Conservation (phyloP, 2,888 invertebrate genomes). For the Colletes collaris region DNA sequence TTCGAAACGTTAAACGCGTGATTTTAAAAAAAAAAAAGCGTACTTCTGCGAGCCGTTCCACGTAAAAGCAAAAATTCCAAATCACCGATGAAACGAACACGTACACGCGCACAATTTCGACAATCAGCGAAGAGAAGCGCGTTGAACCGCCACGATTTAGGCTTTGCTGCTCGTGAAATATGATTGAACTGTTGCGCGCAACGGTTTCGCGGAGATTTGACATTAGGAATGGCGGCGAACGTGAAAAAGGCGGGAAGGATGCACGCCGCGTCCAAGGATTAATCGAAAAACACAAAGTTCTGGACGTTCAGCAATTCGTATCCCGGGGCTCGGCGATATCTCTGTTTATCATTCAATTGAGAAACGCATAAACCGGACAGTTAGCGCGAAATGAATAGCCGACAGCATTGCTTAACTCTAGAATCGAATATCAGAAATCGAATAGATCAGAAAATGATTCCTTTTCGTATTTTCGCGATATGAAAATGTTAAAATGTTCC, state of each 20-base stretch:
- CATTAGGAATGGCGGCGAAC: constrained; percentile 33
- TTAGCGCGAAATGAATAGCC: constrained; percentile 33
- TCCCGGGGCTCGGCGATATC: constrained; percentile 39
- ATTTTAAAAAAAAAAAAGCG: too few species aligned
- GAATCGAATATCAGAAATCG: neutral
- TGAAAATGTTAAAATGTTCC: neutral
- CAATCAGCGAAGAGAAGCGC: too few species aligned
- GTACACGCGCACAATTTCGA: too few species aligned
- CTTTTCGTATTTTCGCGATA: neutral
- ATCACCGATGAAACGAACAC: too few species aligned
- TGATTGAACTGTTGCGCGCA: constrained; percentile 34
- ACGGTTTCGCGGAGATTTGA: constrained; percentile 32
- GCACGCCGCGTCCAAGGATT: constrained; percentile 40
- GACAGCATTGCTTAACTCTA: constrained; percentile 11
- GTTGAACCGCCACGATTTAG: neutral
- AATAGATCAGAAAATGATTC: neutral
- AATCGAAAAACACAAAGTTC: constrained; percentile 50
- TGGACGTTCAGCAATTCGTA: constrained; percentile 53
- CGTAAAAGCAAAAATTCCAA: too few species aligned
- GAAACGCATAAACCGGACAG: constrained; percentile 31
- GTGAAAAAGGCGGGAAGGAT: constrained; percentile 41
- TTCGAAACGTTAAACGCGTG: too few species aligned
- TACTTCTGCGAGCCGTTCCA: too few species aligned
- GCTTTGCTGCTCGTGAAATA: constrained; percentile 6
- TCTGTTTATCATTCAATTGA: constrained; percentile 57